A percentile compares a stretch with the other conserved stretches of the same genome.
Conservation (phyloP, 2,888 invertebrate species). For the Nomada fabriciana region DNA sequence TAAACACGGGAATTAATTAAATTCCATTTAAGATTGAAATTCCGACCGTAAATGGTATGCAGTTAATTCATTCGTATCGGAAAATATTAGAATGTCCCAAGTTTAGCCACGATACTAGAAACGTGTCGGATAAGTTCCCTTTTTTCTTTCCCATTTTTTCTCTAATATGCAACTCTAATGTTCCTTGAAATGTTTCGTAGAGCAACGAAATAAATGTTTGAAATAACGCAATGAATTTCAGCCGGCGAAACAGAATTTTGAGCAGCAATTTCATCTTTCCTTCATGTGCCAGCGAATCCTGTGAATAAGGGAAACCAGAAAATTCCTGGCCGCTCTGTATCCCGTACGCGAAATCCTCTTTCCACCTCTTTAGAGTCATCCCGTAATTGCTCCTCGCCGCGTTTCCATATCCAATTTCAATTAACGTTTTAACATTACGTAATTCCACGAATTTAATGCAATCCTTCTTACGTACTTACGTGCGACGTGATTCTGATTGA, state of each 20-base stretch:
- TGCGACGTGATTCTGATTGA: constrained; percentile 23
- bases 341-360: constrained; percentile 10
- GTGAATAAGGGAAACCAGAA: constrained; percentile 8
- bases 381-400: constrained; percentile 54
- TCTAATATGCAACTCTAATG: background rate
- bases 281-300: background rate
- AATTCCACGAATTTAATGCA: constrained; percentile 41
- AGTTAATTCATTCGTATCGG: background rate
- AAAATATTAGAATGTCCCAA: too few species aligned
- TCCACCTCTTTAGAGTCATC: constrained; percentile 53
- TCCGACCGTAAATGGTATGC: background rate
- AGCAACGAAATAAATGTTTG: constrained; percentile 22
- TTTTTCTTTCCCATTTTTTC: too few species aligned
- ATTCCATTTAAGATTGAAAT: background rate
- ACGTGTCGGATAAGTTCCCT: background rate
- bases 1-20: background rate
- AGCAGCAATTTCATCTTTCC: constrained; percentile 38
- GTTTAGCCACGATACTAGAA: background rate
- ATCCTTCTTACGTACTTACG: constrained; percentile 28
- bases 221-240: constrained; percentile 27
- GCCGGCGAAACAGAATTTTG: constrained; percentile 18
- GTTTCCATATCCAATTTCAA: constrained; percentile 62
- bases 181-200: background rate
- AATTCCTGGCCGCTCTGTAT: constrained; percentile 16
- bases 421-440: constrained; percentile 60